Evolutionary conservation across 2,797 vertebrate species (phyloP), one percentile per base, ranked within the genome.

Genomic region (Sebastes minor): DNA sequence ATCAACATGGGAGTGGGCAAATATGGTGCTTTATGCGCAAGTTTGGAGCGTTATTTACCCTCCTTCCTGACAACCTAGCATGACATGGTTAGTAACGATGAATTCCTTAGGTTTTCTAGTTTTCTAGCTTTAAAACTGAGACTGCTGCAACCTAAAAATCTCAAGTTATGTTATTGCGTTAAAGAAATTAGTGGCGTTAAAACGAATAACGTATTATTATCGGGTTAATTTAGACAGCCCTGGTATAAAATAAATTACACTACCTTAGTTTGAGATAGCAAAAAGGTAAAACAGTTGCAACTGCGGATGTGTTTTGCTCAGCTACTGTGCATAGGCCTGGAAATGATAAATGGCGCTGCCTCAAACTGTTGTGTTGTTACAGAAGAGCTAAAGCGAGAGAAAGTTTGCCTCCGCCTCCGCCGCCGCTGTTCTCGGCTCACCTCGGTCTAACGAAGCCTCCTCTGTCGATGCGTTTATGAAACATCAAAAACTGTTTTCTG

Each of bases 21-120:
- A 49, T 49, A 49, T 49, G 7, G 0, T 49, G 46, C 46, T 49
- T 49, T 20, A 49, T 49, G 18, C 42, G 27, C 8, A 10, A 16
- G 38, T 16, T 42, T 42, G 0, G 38, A 42, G 38, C 38, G 14
- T 42, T 42, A 16, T 42, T 16, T 42, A 42, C 0, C 38, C 38
- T 42, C 14, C 38, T 42, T 42, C 6, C 0, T 0, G 14, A 42
- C 6, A 16, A 42, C 0, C 5, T 16, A 42, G 38, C 0, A 0
- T 42, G 38, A 42, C 38, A 42, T 42, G 14, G 42, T 46, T 46
- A 16, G 42, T 18, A 46, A 18, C 0, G 6, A 46, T 46, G 42
- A 0, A 46, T 46, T 46, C 16, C 0, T 46, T 18, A 46, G 42
- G 42, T 46, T 46, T 46, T 46, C 42, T 46, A 0, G 6, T 46